Base-by-base conservation (phyloP, 2,888 invertebrate genomes). In the Hirtodrosophila cameraria region DNA sequence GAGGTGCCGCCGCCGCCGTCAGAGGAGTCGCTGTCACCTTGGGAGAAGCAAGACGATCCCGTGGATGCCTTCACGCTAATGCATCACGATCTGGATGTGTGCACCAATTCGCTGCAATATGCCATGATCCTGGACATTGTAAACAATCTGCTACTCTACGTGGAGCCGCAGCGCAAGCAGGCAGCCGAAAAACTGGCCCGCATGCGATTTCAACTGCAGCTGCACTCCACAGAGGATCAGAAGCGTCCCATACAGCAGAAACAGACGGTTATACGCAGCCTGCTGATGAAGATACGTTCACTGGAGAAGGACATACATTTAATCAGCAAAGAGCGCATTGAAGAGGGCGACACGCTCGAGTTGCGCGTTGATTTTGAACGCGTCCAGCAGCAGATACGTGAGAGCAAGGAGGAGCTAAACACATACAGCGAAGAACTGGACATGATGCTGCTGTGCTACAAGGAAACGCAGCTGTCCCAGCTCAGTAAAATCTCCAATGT, bases 11-110 rank as follows among this genome's bases (percentile, higher is more conserved):
- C 94, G 2, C 94, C 94, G 0, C 95, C 95, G 3, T 92, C 93
- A 0, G 94, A 94, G 82, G 94, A 94, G 71, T 92, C 93, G 1
- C 92, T 94, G 2, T 94, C 94, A 30, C 94, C 94, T 1, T 97
- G 97, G 95, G 95, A 95, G 84, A 94, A 95, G 60, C 93, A 94
- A 71, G 95, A 96, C 80, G 96, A 96, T 62, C 97, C 97, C 1
- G 97, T 97, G 38, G 99, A 99, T 92, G 97, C 98, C 1, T 98
- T 99, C 90, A 99, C 98, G 0, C 92, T 99, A 42, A 97, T 99
- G 94, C 99, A 99, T 92, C 97, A 99, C 89, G 99, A 99, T 92
- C 93, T 99, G 27, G 98, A 99, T 89, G 97, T 98, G n/a, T 97
- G 97, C 92, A 98, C 98, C 33, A 99, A 98, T 92, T 97, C 97